Evolutionary conservation across 2,888 invertebrate species (phyloP), one percentile per base, ranked within the genome.

Genomic region (Melolontha melolontha): DNA sequence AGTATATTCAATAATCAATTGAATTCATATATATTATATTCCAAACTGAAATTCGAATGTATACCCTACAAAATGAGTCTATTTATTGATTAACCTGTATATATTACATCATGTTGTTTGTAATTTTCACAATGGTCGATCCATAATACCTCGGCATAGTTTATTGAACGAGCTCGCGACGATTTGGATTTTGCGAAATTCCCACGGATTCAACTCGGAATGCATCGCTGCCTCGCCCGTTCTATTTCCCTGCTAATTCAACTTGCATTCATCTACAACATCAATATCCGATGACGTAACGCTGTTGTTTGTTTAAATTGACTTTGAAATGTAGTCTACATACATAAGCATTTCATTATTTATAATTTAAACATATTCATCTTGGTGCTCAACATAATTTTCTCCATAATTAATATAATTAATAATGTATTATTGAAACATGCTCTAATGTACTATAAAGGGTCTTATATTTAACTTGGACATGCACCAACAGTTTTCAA

Each of bases 231-330:
- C 44, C 34, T 59, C 59, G 42, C 59, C 27, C 59, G 59, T 59
- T 44, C 59, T 59, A 59, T 59, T 59, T 59, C 59, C 59, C 59
- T 44, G 29, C 44, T 59, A 59, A 47, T 59, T 59, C 59, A 59
- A 44, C 44, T 59, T 47, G 59, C 59, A 59, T 59, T 59, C 59
- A 59, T 44, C 59, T 59, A 47, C 44, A 59, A 41, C 54, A 54
- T 17, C 54, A 54, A 54, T 54, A 54, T 40, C 54, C 54, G 54
- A 40, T 40, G 54, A 54, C 54, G 54, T 54, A 54, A 39, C 54
- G 16, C 40, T 54, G 40, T 54, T 54, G 54, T 54, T 54, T 39
- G 54, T 40, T 40, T 39, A 54, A 54, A 54, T 54, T 54, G 40
- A 54, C 54, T 54, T 54, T 40, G 54, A 14, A 40, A 54, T 40